These are phyloP conservation scores for Andrena fulva DNA, from an alignment of 2,888 invertebrate genomes.

Conservation along the genomic window DNA sequence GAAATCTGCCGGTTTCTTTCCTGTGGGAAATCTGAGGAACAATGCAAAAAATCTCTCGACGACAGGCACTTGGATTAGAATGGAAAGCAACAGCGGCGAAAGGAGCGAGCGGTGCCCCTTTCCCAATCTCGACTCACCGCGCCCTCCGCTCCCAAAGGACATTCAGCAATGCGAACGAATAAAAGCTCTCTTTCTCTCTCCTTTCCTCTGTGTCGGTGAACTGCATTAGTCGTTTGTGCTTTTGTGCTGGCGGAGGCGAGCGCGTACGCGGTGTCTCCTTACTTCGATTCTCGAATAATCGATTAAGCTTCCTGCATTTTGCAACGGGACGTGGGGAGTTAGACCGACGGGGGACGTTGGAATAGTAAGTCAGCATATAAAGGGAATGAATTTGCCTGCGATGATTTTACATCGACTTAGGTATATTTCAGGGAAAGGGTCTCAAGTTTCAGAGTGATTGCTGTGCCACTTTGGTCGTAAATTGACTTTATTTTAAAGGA, in stretches of 20 bases:
- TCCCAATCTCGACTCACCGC: slow-evolving; percentile 72
- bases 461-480: too few species aligned
- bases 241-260: slow-evolving; percentile 55
- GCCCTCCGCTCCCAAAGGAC: slow-evolving; percentile 71
- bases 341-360: slow-evolving; percentile 3
- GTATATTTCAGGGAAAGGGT: too few species aligned
- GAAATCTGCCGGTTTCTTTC: slow-evolving; percentile 73
- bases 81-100: slow-evolving; percentile 73
- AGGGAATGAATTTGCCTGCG: background rate
- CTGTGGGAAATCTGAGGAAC: slow-evolving; percentile 77
- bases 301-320: slow-evolving; percentile 53
- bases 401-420: too few species aligned
- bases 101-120: slow-evolving; percentile 70
- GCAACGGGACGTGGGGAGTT: slow-evolving; percentile 7
- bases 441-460: too few species aligned
- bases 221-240: slow-evolving; percentile 74
- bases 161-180: slow-evolving; percentile 70
- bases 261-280: slow-evolving; percentile 57
- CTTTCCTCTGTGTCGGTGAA: slow-evolving; percentile 46
- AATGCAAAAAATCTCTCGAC: slow-evolving; percentile 73
- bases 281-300: slow-evolving; percentile 64
- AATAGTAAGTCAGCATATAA: background rate
- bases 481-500: too few species aligned
- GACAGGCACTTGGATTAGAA: slow-evolving; percentile 77
- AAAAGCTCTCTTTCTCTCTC: slow-evolving; percentile 58